A percentile compares a stretch with the other conserved stretches of the same genome.
Conservation (phyloP, 1,140 invertebrate genomes). For the Drosophila lowei region DNA sequence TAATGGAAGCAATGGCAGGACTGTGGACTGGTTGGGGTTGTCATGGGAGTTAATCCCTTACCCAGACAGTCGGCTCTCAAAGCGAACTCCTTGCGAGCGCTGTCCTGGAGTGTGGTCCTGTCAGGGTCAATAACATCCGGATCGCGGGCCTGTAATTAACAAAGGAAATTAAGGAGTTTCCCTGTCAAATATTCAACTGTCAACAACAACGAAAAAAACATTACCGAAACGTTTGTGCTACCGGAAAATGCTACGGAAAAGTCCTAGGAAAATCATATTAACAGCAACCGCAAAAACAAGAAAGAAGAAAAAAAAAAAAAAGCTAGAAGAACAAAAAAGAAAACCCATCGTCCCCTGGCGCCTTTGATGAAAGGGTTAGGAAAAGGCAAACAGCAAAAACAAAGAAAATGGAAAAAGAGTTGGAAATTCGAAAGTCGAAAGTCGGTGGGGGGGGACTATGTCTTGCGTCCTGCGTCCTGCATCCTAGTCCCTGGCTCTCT, state of each 20-base stretch:
- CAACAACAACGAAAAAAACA: not conserved
- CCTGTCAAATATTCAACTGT: not conserved
- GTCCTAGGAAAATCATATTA: constrained; percentile 65
- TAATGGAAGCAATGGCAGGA: not conserved
- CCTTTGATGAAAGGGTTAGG: constrained; percentile 73
- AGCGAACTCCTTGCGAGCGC: constrained; percentile 9
- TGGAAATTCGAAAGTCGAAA: constrained; percentile 2
- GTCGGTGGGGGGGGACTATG: not conserved
- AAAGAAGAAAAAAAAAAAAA: constrained; percentile 11
- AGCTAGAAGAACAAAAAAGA: not conserved
- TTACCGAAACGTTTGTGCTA: not conserved
- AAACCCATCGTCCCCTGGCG: constrained; percentile 25
- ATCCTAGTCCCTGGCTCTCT: no score
- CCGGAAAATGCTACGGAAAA: constrained; percentile 31
- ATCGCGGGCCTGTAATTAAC: constrained; percentile 20
- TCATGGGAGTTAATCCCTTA: constrained; percentile 63
- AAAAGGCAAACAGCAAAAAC: constrained; percentile 47
- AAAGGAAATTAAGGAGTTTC: constrained; percentile 8
- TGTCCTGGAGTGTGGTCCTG: constrained; percentile 9
- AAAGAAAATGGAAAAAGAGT: constrained; percentile 10
- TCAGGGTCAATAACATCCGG: constrained; percentile 31
- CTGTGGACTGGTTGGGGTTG: constrained; percentile 28
- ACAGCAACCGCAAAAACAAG: constrained; percentile 64
- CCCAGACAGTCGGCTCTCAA: constrained; percentile 37
- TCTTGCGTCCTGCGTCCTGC: not conserved